These are phyloP conservation scores for Frankliniella intonsa DNA, from an alignment of 2,888 invertebrate species.

Conservation along the genomic window DNA sequence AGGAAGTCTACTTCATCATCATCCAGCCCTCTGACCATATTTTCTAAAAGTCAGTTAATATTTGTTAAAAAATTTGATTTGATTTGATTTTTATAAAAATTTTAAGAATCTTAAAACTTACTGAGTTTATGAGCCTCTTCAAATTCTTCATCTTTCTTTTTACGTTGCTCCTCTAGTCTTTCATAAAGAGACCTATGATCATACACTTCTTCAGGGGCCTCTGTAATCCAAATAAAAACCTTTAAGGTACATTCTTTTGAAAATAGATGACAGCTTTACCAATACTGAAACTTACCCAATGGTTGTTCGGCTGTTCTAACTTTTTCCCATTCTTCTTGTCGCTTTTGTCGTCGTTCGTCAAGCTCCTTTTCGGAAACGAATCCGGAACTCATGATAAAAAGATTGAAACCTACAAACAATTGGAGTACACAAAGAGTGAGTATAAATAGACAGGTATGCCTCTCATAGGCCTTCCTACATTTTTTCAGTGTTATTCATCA, in stretches of 20 bases:
- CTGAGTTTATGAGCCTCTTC: slow-evolving; percentile 95
- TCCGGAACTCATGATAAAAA: slow-evolving; percentile 72
- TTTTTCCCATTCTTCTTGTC: slow-evolving; percentile 97
- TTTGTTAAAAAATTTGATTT: slow-evolving; percentile 11
- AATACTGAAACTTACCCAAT: slow-evolving; percentile 56
- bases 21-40: slow-evolving; percentile 74
- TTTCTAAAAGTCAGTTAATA: slow-evolving; percentile 46
- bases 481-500: too few species aligned
- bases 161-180: slow-evolving; percentile 85
- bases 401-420: background rate
- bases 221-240: slow-evolving; percentile 50
- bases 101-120: slow-evolving; percentile 55
- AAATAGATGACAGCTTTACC: slow-evolving; percentile 28
- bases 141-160: slow-evolving; percentile 86
- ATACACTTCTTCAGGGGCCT: slow-evolving; percentile 79
- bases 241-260: slow-evolving; percentile 23
- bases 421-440: too few species aligned
- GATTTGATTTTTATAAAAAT: background rate
- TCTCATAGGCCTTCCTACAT: too few species aligned
- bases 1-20: slow-evolving; percentile 95
- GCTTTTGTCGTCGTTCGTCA: slow-evolving; percentile 68
- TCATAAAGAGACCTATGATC: slow-evolving; percentile 88
- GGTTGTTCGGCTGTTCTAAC: slow-evolving; percentile 89
- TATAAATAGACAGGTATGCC: too few species aligned
- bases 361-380: slow-evolving; percentile 87